Evolutionary conservation across 2,888 invertebrate species (phyloP).

Genomic region (Ochropleura plecta): DNA sequence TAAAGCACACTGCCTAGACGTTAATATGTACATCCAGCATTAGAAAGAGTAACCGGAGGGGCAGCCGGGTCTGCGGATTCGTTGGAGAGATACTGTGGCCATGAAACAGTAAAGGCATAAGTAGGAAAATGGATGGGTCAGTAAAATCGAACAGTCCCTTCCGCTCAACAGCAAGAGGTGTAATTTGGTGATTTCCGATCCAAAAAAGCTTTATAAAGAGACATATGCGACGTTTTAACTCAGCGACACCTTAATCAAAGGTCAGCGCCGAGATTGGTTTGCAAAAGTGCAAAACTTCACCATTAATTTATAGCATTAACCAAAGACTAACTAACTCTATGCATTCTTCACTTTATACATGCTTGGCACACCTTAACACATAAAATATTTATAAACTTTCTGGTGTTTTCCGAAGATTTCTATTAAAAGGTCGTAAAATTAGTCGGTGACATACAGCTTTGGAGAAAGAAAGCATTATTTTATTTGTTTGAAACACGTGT

Average conservation of each 20-base stretch:
- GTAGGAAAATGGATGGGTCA: too few relatives aligned
- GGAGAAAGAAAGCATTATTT: too few relatives aligned
- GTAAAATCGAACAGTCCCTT: too few relatives aligned
- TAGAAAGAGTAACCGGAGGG: not conserved
- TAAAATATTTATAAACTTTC: slow-evolving; percentile 27
- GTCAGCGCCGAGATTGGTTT: not conserved
- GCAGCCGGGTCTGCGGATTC: too few relatives aligned
- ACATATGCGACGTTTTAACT: not conserved
- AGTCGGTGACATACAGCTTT: not conserved
- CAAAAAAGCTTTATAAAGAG: too few relatives aligned
- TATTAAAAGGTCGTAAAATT: slow-evolving; percentile 29
- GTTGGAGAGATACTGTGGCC: too few relatives aligned
- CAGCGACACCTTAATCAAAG: not conserved
- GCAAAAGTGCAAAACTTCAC: not conserved
- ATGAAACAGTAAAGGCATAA: too few relatives aligned
- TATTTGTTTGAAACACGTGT: too few relatives aligned
- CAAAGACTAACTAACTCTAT: not conserved
- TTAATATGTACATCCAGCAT: not conserved
- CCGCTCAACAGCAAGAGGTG: too few relatives aligned
- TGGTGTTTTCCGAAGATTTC: slow-evolving; percentile 19
- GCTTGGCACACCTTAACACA: slow-evolving; percentile 21
- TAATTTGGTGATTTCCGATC: too few relatives aligned
- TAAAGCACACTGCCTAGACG: slow-evolving; percentile 1
- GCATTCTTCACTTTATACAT: slow-evolving; percentile 12
- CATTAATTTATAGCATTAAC: not conserved